Conservation (phyloP, 2,797 vertebrate genomes). For the Ambastaia sidthimunki region DNA sequence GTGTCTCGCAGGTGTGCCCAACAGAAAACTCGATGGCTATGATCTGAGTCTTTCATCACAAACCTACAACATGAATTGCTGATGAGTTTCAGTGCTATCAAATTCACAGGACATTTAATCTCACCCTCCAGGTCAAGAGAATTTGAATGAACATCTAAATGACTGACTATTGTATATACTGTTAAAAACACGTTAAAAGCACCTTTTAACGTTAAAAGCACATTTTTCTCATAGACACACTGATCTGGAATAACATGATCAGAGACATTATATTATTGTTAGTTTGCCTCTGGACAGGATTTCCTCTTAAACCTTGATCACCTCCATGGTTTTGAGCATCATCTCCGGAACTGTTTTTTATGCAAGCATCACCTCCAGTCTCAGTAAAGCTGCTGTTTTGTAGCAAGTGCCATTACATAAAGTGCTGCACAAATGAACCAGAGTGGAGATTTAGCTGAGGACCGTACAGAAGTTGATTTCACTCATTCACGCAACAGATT, state of each 20-base stretch:
- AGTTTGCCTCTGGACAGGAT: not conserved
- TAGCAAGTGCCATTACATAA: slow-evolving; percentile 32
- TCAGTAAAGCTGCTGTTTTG: slow-evolving; percentile 30
- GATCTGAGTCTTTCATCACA: not conserved
- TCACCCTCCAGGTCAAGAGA: no score
- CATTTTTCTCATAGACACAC: not conserved
- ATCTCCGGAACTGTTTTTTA: not conserved
- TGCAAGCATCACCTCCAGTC: slow-evolving; percentile 10
- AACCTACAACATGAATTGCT: not conserved
- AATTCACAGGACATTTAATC: no score
- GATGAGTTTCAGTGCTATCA: not conserved
- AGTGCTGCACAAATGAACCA: slow-evolving; percentile 37
- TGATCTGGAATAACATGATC: not conserved
- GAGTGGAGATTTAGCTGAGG: slow-evolving; percentile 17
- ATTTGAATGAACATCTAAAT: no score
- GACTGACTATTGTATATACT: not conserved
- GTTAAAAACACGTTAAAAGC: not conserved
- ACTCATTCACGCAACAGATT: slow-evolving; percentile 3
- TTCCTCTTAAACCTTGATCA: not conserved
- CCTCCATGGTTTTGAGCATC: not conserved
- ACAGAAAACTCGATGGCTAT: not conserved
- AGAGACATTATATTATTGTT: not conserved
- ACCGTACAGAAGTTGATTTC: slow-evolving; percentile 17
- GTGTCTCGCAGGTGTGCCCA: not conserved
- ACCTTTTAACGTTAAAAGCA: not conserved